Evolutionary conservation across 1,140 invertebrate species (phyloP).

Genomic region (Hyposmocoma kahamanoa): DNA sequence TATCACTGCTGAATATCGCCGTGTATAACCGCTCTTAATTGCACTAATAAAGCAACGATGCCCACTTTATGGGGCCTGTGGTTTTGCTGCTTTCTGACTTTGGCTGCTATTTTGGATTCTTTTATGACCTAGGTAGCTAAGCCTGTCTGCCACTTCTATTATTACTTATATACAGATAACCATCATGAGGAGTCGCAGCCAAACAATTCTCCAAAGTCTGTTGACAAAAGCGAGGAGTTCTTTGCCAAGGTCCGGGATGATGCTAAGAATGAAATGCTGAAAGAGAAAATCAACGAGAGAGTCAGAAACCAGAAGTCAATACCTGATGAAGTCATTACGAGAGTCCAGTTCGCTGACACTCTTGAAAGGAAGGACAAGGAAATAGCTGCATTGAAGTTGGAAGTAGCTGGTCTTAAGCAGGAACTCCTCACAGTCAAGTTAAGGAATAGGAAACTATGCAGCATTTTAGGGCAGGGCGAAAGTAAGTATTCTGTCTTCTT

Average conservation of each 20-base stretch:
- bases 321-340: constrained; percentile 73
- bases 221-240: constrained; percentile 71
- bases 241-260: constrained; percentile 81
- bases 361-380: constrained; percentile 80
- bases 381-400: constrained; percentile 76
- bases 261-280: constrained; percentile 77
- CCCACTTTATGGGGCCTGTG: too few species aligned
- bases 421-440: constrained; percentile 83
- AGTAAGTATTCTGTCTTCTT: constrained; percentile 76
- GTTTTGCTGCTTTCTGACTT: too few species aligned
- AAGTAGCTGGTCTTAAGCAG: constrained; percentile 77
- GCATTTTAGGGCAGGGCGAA: constrained; percentile 85
- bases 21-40: too few species aligned
- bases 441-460: constrained; percentile 85
- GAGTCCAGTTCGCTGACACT: constrained; percentile 77
- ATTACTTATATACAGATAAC: constrained; percentile 24
- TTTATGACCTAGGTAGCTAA: too few species aligned
- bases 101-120: too few species aligned
- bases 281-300: constrained; percentile 78
- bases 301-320: constrained; percentile 53
- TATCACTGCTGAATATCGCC: too few species aligned
- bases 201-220: constrained; percentile 15
- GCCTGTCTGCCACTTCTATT: too few species aligned
- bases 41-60: too few species aligned
- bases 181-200: constrained; percentile 15